These are phyloP conservation scores for Cavia porcellus DNA, from an alignment of 2,113 vertebrate genomes.

Conservation along the genomic window DNA sequence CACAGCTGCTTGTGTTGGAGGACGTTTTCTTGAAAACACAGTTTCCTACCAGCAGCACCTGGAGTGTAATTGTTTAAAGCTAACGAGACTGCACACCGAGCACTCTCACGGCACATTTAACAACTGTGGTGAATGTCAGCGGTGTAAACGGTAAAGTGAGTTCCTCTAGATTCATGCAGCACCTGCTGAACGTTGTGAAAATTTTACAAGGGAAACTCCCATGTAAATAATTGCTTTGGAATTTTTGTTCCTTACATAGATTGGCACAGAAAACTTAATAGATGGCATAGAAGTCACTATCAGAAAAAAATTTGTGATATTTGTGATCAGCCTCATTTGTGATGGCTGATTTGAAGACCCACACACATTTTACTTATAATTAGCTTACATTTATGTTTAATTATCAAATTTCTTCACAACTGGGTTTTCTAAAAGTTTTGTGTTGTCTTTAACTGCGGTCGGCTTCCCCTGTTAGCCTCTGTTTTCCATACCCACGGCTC, in stretches of 20 bases:
- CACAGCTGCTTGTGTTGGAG: slow-evolving; percentile 63
- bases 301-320: too few species aligned
- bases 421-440: background rate
- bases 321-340: background rate
- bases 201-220: background rate
- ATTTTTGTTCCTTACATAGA: background rate
- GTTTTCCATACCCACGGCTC: background rate
- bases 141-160: slow-evolving; percentile 13
- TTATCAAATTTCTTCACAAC: background rate
- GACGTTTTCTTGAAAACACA: slow-evolving; percentile 63
- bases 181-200: background rate
- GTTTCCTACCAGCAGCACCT: slow-evolving; percentile 44
- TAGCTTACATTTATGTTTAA: background rate
- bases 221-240: background rate
- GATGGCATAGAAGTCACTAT: background rate
- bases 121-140: slow-evolving; percentile 52
- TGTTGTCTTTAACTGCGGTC: background rate
- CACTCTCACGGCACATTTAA: slow-evolving; percentile 53
- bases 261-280: background rate
- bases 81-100: background rate
- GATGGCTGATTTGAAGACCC: background rate
- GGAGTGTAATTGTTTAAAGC: slow-evolving; percentile 28
- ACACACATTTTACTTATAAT: background rate
- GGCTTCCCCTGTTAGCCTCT: background rate
- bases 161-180: background rate